phyloP scores from a whole-genome alignment of 2,888 invertebrate species.

The Hirtodrosophila histrioides region DNA sequence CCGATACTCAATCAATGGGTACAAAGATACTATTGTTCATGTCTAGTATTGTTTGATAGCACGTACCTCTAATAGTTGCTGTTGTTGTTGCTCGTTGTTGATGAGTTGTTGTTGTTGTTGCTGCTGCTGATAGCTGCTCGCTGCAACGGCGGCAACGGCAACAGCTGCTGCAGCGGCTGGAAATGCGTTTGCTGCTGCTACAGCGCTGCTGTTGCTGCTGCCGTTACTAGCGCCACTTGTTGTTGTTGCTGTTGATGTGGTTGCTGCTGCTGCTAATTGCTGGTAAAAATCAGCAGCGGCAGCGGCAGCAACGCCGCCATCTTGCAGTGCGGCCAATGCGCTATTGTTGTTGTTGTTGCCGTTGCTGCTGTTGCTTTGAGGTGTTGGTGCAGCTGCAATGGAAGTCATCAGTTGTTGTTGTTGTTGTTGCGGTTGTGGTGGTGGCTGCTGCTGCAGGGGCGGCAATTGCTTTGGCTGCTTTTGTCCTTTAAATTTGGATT shows the following conservation, averaged over 20 bases:
- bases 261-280: slow-evolving; percentile 72
- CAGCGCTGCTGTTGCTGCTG: slow-evolving; percentile 24
- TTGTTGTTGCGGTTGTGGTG: slow-evolving; percentile 41
- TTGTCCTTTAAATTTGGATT: slow-evolving; percentile 80
- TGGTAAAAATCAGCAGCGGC: slow-evolving; percentile 69
- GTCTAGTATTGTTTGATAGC: not conserved
- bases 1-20: no score
- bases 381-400: slow-evolving; percentile 62
- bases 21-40: no score
- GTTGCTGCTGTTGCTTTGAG: slow-evolving; percentile 43
- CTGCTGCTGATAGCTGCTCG: slow-evolving; percentile 76
- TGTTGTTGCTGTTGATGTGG: slow-evolving; percentile 37
- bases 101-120: slow-evolving; percentile 65
- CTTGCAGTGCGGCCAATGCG: slow-evolving; percentile 68
- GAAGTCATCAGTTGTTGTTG: slow-evolving; percentile 68
- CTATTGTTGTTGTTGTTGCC: slow-evolving; percentile 51
- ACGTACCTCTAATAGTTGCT: slow-evolving; percentile 78
- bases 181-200: slow-evolving; percentile 57
- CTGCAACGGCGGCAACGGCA: slow-evolving; percentile 77
- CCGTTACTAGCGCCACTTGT: slow-evolving; percentile 19
- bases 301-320: slow-evolving; percentile 74
- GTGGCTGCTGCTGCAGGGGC: slow-evolving; percentile 41
- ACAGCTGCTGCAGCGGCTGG: slow-evolving; percentile 69
- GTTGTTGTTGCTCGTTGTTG: slow-evolving; percentile 78
- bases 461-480: slow-evolving; percentile 82